Percentiles rank a stretch among this genome's conserved stretches.
These are phyloP conservation scores for Manis javanica DNA, from an alignment of 2,797 vertebrate genomes.

Conservation along the genomic window DNA sequence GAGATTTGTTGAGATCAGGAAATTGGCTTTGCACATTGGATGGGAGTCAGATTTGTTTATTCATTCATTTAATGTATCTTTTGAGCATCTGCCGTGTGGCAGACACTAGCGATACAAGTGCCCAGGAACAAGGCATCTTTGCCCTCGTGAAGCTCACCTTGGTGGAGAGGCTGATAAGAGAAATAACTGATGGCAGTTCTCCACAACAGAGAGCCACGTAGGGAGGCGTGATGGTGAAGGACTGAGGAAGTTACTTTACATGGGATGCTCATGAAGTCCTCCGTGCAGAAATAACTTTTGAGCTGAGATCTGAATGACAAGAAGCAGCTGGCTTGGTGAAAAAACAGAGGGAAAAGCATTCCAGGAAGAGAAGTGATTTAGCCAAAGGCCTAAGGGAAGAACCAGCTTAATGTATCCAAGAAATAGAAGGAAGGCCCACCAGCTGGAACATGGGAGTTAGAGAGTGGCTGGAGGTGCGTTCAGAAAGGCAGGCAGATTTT, in stretches of 20 bases:
- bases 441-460: neutral
- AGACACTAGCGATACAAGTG: neutral
- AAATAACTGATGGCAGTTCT: neutral
- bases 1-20: neutral
- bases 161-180: neutral
- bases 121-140: neutral
- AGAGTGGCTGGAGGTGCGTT: neutral
- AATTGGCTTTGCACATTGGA: neutral
- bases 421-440: neutral
- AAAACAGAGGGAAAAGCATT: neutral
- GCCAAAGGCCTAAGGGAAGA: neutral
- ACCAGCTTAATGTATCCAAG: neutral
- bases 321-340: neutral
- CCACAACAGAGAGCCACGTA: neutral
- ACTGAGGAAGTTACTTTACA: neutral
- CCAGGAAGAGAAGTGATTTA: conserved; percentile 15
- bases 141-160: neutral
- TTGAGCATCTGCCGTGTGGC: neutral
- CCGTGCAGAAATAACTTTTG: neutral
- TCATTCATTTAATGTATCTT: neutral
- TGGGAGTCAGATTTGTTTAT: neutral
- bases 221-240: neutral
- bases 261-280: neutral
- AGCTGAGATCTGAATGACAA: neutral
- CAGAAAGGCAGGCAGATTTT: neutral